These are phyloP conservation scores for Micromesistius poutassou DNA, from an alignment of 2,797 vertebrate species.

Conservation along the genomic window DNA sequence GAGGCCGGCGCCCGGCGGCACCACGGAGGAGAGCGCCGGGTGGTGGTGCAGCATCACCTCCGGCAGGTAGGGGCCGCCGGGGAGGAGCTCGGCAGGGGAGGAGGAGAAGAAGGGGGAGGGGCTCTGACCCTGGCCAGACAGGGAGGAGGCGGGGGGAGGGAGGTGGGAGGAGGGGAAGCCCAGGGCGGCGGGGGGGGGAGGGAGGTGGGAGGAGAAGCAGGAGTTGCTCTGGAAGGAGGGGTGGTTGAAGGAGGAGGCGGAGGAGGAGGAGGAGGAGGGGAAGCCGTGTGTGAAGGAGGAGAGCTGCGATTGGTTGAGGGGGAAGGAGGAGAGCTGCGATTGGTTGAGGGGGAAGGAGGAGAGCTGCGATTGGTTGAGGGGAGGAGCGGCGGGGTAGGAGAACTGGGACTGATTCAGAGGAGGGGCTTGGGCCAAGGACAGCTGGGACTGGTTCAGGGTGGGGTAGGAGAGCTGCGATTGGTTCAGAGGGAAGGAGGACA, in stretches of 20 bases:
- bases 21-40: conserved; percentile 53
- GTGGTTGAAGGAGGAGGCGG: conserved; percentile 38
- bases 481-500: conserved; percentile 24
- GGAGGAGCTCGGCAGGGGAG: conserved; percentile 56
- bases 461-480: conserved; percentile 30
- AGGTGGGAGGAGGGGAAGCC: conserved; percentile 48
- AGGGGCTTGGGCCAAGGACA: conserved; percentile 49
- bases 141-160: conserved; percentile 50
- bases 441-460: conserved; percentile 25
- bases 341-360: conserved; percentile 30
- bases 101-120: conserved; percentile 35
- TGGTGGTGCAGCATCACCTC: conserved; percentile 71
- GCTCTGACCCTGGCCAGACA: not conserved
- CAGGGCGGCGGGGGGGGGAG: conserved; percentile 9
- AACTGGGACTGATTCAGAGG: not conserved
- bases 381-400: conserved; percentile 32
- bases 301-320: conserved; percentile 27
- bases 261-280: conserved; percentile 44
- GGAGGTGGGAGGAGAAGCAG: conserved; percentile 36
- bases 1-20: conserved; percentile 48
- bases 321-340: conserved; percentile 30
- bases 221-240: conserved; percentile 27
- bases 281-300: conserved; percentile 34
- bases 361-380: conserved; percentile 34
- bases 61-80: conserved; percentile 60